Percentiles rank a stretch among this genome's conserved stretches.
Evolutionary conservation across 2,113 vertebrate genomes (phyloP).

Genomic region (Barbus barbus): DNA sequence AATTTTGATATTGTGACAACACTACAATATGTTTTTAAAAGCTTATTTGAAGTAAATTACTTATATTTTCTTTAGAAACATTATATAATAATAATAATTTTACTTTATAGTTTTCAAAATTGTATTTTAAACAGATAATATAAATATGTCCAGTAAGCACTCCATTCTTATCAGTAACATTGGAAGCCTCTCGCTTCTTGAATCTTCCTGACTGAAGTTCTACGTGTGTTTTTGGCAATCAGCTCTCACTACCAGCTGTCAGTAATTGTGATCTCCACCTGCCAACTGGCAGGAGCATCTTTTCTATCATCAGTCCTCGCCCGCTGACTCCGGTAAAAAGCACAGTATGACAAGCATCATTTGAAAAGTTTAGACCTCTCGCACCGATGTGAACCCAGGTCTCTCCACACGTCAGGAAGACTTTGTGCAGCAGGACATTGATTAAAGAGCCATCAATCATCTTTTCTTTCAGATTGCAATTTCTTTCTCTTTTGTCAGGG

Average conservation of each 20-base stretch:
- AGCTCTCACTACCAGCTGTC: slow-evolving; percentile 38
- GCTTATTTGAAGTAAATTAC: too few relatives aligned
- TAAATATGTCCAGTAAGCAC: too few relatives aligned
- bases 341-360: slow-evolving; percentile 28
- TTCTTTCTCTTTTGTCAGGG: slow-evolving; percentile 9
- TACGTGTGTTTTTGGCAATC: slow-evolving; percentile 34
- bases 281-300: slow-evolving; percentile 26
- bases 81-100: too few relatives aligned
- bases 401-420: slow-evolving; percentile 24
- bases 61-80: too few relatives aligned
- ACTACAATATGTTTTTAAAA: too few relatives aligned
- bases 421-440: slow-evolving; percentile 32
- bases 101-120: too few relatives aligned
- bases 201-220: neutral
- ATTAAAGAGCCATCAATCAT: slow-evolving; percentile 47
- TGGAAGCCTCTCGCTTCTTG: neutral
- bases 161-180: too few relatives aligned
- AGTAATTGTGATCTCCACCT: slow-evolving; percentile 47
- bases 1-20: neutral
- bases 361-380: slow-evolving; percentile 36
- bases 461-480: slow-evolving; percentile 13
- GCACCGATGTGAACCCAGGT: slow-evolving; percentile 18
- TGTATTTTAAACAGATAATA: too few relatives aligned
- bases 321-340: slow-evolving; percentile 25
- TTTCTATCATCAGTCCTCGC: slow-evolving; percentile 28